These are phyloP conservation scores for Pyrochroa serraticornis DNA, from an alignment of 2,888 invertebrate genomes.

Conservation along the genomic window DNA sequence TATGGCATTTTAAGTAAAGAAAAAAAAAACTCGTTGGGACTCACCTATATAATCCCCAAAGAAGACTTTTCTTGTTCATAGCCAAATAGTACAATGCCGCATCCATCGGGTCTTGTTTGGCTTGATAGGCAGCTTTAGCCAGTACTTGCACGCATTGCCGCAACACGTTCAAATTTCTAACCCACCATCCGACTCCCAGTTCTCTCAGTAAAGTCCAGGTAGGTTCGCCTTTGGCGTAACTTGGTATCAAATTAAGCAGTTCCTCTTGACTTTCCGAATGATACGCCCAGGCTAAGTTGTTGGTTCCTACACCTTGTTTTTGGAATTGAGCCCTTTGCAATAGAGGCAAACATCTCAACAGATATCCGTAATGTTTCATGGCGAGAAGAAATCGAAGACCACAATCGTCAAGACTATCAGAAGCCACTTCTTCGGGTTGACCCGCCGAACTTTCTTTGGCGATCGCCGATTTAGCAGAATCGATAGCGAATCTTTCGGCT, in stretches of 20 bases:
- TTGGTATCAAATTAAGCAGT: conserved; percentile 85
- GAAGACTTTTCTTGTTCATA: conserved; percentile 95
- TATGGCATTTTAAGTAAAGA: background rate
- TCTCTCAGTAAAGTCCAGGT: conserved; percentile 92
- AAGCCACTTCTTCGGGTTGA: conserved; percentile 61
- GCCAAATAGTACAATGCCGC: conserved; percentile 97
- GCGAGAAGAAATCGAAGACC: conserved; percentile 94
- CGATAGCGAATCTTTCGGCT: conserved; percentile 79
- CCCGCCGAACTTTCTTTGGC: conserved; percentile 69
- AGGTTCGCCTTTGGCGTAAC: conserved; percentile 81
- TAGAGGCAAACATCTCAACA: conserved; percentile 88
- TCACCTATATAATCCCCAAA: conserved; percentile 87
- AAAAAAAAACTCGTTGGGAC: background rate
- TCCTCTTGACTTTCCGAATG: conserved; percentile 99
- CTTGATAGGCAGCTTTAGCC: conserved; percentile 92
- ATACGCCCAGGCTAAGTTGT: conserved; percentile 98
- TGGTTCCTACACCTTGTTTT: conserved; percentile 83
- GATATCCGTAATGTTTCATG: conserved; percentile 96
- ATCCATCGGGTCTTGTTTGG: conserved; percentile 93
- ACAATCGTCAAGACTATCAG: conserved; percentile 93
- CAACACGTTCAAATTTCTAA: conserved; percentile 81
- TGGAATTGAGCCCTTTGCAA: conserved; percentile 86
- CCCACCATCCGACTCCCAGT: conserved; percentile 95
- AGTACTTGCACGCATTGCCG: conserved; percentile 88
- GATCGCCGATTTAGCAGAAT: conserved; percentile 70